Evolutionary conservation across 2,797 vertebrate genomes (phyloP).

Genomic region (Enteromius anoplus): DNA sequence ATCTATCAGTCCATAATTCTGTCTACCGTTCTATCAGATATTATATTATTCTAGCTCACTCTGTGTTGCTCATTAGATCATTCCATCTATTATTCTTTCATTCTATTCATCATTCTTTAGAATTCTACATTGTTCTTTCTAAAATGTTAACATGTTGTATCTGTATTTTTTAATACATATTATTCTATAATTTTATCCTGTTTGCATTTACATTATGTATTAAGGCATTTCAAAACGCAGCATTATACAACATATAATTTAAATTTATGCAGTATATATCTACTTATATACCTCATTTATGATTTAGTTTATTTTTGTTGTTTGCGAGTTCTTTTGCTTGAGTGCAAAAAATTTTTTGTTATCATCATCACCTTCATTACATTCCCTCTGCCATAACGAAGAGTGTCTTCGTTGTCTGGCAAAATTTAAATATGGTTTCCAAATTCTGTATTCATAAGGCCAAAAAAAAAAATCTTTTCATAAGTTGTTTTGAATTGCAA

Average conservation of each 20-base stretch:
- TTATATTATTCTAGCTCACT: neutral
- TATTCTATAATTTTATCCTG: neutral
- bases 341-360: neutral
- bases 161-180: neutral
- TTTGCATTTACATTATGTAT: neutral
- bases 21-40: neutral
- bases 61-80: neutral
- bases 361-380: neutral
- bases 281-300: neutral
- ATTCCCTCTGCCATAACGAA: neutral
- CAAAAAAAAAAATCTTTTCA: constrained; percentile 73
- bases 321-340: neutral
- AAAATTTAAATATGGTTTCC: constrained; percentile 70
- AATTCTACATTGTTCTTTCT: neutral
- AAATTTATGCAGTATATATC: neutral
- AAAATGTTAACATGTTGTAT: neutral
- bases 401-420: constrained; percentile 62
- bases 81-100: neutral
- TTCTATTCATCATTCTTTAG: neutral
- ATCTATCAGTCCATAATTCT: neutral
- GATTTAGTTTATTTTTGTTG: neutral
- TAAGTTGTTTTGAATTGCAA: constrained; percentile 83
- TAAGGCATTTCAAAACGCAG: neutral
- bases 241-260: neutral
- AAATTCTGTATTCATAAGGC: constrained; percentile 80